These are phyloP conservation scores for Eilema griseolum DNA, from an alignment of 2,888 invertebrate species.

Conservation along the genomic window DNA sequence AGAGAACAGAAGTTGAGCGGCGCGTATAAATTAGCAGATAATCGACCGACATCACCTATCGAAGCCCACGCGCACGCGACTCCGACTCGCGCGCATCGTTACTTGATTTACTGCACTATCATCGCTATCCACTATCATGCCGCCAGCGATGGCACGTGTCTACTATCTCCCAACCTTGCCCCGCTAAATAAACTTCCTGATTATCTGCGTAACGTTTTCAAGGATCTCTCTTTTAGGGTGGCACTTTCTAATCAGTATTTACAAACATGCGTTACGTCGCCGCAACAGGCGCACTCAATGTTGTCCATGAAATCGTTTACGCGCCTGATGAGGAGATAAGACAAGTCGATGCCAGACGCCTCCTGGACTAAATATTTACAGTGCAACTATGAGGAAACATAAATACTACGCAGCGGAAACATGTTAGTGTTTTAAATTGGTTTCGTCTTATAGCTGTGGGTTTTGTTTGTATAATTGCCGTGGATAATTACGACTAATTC, in stretches of 20 bases:
- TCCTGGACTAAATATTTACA: conserved; percentile 83
- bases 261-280: conserved; percentile 71
- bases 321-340: conserved; percentile 77
- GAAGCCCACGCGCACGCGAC: conserved; percentile 72
- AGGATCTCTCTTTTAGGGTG: conserved; percentile 64
- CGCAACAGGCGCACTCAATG: conserved; percentile 55
- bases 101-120: conserved; percentile 65
- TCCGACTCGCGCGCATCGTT: conserved; percentile 44
- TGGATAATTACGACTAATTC: conserved; percentile 32
- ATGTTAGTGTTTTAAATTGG: conserved; percentile 82
- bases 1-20: conserved; percentile 80
- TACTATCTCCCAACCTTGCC: conserved; percentile 57
- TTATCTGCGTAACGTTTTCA: conserved; percentile 66
- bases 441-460: conserved; percentile 76
- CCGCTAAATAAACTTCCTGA: conserved; percentile 71
- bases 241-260: conserved; percentile 77
- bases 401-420: conserved; percentile 80
- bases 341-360: conserved; percentile 79
- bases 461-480: conserved; percentile 48
- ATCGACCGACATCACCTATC: conserved; percentile 79
- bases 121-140: conserved; percentile 6
- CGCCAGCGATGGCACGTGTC: conserved; percentile 59
- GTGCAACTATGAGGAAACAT: conserved; percentile 80
- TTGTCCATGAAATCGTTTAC: conserved; percentile 69
- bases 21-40: conserved; percentile 83